Evolutionary conservation across 2,888 invertebrate species (phyloP), one percentile per base, ranked within the genome.

Genomic region (Aphidius colemani): DNA sequence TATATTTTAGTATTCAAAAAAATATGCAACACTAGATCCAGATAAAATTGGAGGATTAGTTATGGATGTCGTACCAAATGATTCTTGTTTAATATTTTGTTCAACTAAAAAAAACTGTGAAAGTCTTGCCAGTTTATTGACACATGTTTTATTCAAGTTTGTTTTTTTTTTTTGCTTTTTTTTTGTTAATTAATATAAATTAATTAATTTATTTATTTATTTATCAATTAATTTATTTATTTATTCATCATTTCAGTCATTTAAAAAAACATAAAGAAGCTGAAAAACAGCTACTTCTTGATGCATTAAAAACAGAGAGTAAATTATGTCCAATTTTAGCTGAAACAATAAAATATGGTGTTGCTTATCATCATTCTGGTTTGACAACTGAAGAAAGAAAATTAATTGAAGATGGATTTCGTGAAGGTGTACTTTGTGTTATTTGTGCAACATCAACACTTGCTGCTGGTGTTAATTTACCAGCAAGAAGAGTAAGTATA

Each of bases 381-480:
- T 86, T 98, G 53, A 95, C 94, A 4, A 86, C 86, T 7, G 96
- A 96, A 75, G 98, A 98, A 84, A 84, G 97, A 43, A 86, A 86
- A 69, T 84, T 94, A 59, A 85, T 98, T 11, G 97, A 98, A 81
- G 93, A 92, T 63, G 92, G 89, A 1, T 96, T 92, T 80, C 87
- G 90, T 68, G 85, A 87, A n/a, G 94, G 95, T 0, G 88, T 88
- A n/a, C 83, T 98, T 45, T 92, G 90, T 66, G 92, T 96, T 43
- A 87, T 98, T 69, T 94, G 96, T 78, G 97, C 96, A 79, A 98
- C 98, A 0, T 96, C 97, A 1, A 98, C 98, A 0, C 85, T 98
- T 69, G 98, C 98, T n/a, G 97, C 98, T 30, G 98, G 98, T 4
- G 96, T 98, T 41, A 98, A 98, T 86, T 86, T 98, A 71, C 98